Evolutionary conservation across 2,113 vertebrate genomes (phyloP).

Genomic region (Limanda limanda): DNA sequence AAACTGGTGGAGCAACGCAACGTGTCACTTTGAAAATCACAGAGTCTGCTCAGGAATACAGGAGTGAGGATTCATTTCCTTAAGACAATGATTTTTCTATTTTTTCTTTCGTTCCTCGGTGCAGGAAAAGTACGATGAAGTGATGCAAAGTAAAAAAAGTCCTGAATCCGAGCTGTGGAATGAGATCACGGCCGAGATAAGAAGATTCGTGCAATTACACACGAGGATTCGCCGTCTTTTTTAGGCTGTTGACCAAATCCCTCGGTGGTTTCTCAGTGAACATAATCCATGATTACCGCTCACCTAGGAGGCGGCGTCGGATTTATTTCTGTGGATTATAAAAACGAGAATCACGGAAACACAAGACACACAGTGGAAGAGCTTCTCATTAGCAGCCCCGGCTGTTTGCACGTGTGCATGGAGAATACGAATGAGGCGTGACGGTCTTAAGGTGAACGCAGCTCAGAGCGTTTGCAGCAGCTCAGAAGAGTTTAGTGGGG

Average conservation of each 20-base stretch:
- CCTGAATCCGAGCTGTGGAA: conserved; percentile 39
- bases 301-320: conserved; percentile 43
- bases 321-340: conserved; percentile 40
- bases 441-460: conserved; percentile 14
- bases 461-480: conserved; percentile 7
- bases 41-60: conserved; percentile 48
- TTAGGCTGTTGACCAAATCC: conserved; percentile 64
- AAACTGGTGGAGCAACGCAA: conserved; percentile 46
- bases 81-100: conserved; percentile 23
- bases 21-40: conserved; percentile 47
- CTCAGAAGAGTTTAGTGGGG: neutral
- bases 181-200: conserved; percentile 62
- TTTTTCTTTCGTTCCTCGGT: neutral
- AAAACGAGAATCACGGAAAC: conserved; percentile 32
- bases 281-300: conserved; percentile 65
- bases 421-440: conserved; percentile 41
- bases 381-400: conserved; percentile 19
- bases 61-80: conserved; percentile 60
- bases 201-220: conserved; percentile 65
- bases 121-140: conserved; percentile 34
- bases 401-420: neutral
- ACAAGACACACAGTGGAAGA: conserved; percentile 16
- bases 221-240: conserved; percentile 41
- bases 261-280: conserved; percentile 49
- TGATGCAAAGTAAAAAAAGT: conserved; percentile 48